These are phyloP conservation scores for Hippocampus abdominalis DNA, from an alignment of 2,113 vertebrate genomes.

Conservation along the genomic window DNA sequence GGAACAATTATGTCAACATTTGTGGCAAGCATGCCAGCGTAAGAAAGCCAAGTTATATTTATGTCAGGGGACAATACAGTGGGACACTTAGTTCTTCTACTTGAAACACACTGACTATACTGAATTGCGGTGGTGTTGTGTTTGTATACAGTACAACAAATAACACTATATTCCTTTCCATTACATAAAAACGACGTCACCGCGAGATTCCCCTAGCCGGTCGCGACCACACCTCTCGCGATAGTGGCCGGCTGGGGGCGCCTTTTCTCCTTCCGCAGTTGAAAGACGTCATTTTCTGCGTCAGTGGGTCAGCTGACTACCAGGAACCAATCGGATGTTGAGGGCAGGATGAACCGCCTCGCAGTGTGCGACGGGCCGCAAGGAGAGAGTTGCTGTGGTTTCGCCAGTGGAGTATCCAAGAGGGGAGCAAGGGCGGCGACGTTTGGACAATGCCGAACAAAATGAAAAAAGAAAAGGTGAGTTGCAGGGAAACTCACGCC, in stretches of 20 bases:
- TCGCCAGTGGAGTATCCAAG: slow-evolving; percentile 52
- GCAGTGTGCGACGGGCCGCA: slow-evolving; percentile 32
- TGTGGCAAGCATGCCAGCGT: no score
- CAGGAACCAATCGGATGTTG: slow-evolving; percentile 52
- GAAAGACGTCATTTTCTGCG: background rate
- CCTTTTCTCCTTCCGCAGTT: fast-evolving
- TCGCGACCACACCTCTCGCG: background rate
- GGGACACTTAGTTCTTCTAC: no score
- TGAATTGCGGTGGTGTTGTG: no score
- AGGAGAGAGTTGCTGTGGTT: slow-evolving; percentile 64
- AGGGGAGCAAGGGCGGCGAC: slow-evolving; percentile 59
- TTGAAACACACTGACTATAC: no score
- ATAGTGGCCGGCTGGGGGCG: slow-evolving; percentile 24
- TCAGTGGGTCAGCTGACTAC: slow-evolving; percentile 48
- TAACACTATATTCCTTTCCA: no score
- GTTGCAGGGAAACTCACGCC: slow-evolving; percentile 10
- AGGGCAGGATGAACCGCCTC: slow-evolving; percentile 28
- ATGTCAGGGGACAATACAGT: no score
- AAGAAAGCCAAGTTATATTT: no score
- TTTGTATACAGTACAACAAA: no score
- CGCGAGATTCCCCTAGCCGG: no score
- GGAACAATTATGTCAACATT: no score
- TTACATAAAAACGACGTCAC: no score
- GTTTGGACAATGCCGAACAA: slow-evolving; percentile 89
- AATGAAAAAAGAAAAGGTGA: slow-evolving; percentile 94